A percentile compares a stretch with the other conserved stretches of the same genome.
These are phyloP conservation scores for Ophioninae sp. DNA, from an alignment of 2,888 invertebrate genomes.

Conservation along the genomic window DNA sequence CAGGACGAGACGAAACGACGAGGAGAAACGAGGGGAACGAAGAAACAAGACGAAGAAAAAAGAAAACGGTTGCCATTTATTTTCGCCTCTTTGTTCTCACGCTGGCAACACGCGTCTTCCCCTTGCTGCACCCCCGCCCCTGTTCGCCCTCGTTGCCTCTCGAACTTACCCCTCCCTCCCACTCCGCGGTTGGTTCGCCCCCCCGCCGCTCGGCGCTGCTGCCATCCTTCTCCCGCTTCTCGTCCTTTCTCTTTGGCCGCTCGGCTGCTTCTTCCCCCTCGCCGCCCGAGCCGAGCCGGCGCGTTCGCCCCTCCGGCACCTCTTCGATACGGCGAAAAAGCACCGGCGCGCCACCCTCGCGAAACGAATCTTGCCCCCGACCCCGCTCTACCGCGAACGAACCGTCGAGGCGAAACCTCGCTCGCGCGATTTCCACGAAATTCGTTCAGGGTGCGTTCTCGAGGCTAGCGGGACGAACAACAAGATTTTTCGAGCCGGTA, in stretches of 20 bases:
- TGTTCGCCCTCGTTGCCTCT: slow-evolving; percentile 35
- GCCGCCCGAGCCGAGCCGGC: background rate
- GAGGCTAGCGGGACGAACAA: background rate
- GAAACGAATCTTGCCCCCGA: background rate
- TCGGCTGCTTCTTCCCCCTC: slow-evolving; percentile 39
- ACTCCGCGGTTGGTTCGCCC: slow-evolving; percentile 53
- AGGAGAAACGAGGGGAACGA: background rate
- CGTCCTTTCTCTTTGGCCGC: slow-evolving; percentile 44
- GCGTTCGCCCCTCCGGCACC: background rate
- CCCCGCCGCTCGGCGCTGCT: slow-evolving; percentile 13
- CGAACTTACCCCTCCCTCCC: slow-evolving; percentile 52
- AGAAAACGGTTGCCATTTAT: slow-evolving; percentile 68
- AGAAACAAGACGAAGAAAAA: slow-evolving; percentile 26
- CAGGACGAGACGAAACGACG: slow-evolving; percentile 54
- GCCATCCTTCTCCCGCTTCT: background rate
- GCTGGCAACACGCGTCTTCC: slow-evolving; percentile 62
- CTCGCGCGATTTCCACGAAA: background rate
- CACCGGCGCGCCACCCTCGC: slow-evolving; percentile 37
- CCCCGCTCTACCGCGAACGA: background rate
- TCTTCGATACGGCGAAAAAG: slow-evolving; percentile 34
- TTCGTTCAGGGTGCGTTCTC: background rate
- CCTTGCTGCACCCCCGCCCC: slow-evolving; percentile 28
- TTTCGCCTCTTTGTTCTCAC: slow-evolving; percentile 76
- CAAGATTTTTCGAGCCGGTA: background rate
- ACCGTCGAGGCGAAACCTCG: background rate